Evolutionary conservation across 37 sponge, comb jelly and placozoan species (phyloP), one percentile per base, ranked within the genome.

Genomic region (Hexactinellida sp.): DNA sequence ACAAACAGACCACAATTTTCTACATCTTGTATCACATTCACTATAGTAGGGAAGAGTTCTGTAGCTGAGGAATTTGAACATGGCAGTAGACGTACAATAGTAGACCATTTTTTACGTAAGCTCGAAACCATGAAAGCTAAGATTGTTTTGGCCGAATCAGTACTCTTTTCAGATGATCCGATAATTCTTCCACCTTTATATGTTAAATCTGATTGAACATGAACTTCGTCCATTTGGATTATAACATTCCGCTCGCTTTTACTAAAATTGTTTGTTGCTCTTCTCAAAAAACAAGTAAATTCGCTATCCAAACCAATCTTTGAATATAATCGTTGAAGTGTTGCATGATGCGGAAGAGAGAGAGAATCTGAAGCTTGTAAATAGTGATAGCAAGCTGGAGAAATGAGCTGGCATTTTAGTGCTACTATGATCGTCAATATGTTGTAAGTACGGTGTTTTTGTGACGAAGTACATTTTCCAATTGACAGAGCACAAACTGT

Each of bases 71-170:
- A 21, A 63, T 63, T 63, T 63, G 76, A 63, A 63, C 76, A 63
- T 25, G 76, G 76, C 13, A 63, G 76, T 63, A 63, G 76, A 63
- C 34, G 76, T 21, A 63, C 76, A 23, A 63, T 63, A 23, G 25
- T 63, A 21, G 76, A 63, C 76, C 76, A 63, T 23, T 63, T 63
- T 63, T 63, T 63, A 63, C 19, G 30, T 63, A 63, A 63, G 76
- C 76, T 63, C 3, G 76, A 63, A 63, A 63, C 76, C 76, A 63
- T 63, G 13, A 63, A 63, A 63, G 76, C 76, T 25, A 63, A 63
- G 3, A 63, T 63, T 21, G 76, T 63, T 63, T 63, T 63, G 21
- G 76, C 76, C 13, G 76, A 23, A 7, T 63, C 76, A 63, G 76
- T 32, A 63, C 3, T n/a, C 3, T 63, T 63, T 28, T 63, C 19